Percentiles rank a stretch among this genome's conserved stretches.
phyloP scores from a whole-genome alignment of 2,888 invertebrate species.

The Sturmia bella region DNA sequence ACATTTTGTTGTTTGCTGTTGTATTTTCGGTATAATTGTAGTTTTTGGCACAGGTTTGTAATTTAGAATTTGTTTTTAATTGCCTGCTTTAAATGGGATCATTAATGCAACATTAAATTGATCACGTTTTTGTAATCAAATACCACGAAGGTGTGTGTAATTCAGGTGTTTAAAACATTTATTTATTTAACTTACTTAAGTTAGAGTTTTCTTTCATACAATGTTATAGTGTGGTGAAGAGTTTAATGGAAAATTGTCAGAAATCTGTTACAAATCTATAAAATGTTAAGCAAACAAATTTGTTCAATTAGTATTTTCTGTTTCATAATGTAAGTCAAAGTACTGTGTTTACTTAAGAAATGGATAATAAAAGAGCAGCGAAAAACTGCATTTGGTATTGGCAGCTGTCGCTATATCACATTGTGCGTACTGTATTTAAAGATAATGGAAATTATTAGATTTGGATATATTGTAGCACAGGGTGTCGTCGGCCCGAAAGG shows the following conservation, averaged over 20 bases:
- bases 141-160: constrained; percentile 66
- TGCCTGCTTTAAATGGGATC: constrained; percentile 67
- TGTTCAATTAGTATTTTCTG: neutral
- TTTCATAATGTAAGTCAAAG: too few species aligned
- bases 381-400: too few species aligned
- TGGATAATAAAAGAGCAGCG: too few species aligned
- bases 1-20: constrained; percentile 19
- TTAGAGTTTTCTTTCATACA: neutral
- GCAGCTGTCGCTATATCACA: too few species aligned
- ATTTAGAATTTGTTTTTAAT: constrained; percentile 70
- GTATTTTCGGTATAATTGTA: constrained; percentile 46
- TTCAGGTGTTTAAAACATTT: constrained; percentile 68
- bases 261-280: neutral
- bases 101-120: constrained; percentile 68
- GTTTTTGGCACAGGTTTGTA: constrained; percentile 69
- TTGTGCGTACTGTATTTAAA: too few species aligned
- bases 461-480: too few species aligned
- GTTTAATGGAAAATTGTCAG: constrained; percentile 4
- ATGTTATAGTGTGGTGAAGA: constrained; percentile 5
- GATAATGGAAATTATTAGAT: too few species aligned
- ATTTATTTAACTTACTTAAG: constrained; percentile 45
- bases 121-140: constrained; percentile 70
- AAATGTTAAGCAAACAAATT: too few species aligned
- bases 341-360: too few species aligned
- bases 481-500: too few species aligned